Conservation (phyloP, 2,888 invertebrate genomes). For the Conomelus anceps region DNA sequence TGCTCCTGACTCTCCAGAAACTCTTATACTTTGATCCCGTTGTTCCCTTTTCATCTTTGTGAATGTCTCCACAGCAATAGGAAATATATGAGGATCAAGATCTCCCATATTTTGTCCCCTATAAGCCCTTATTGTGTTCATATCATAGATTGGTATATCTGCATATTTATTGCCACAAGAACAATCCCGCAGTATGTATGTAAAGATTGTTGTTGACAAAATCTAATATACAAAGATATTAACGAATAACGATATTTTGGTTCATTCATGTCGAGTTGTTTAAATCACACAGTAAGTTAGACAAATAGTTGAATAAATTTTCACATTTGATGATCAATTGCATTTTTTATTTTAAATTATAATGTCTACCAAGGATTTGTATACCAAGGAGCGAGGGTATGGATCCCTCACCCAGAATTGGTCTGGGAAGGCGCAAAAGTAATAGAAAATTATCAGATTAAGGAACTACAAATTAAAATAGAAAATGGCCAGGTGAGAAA, state of each 20-base stretch:
- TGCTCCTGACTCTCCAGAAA: constrained; percentile 95
- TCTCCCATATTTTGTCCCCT: constrained; percentile 91
- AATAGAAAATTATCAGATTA: constrained; percentile 66
- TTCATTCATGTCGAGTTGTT: too few species aligned
- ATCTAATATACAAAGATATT: constrained; percentile 84
- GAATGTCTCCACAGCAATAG: constrained; percentile 95
- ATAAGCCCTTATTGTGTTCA: constrained; percentile 91
- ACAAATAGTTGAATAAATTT: too few species aligned
- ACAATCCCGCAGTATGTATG: constrained; percentile 99
- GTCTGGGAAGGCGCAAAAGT: constrained; percentile 89
- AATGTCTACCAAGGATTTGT: too few species aligned
- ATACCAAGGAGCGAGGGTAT: constrained; percentile 88
- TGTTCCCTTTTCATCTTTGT: constrained; percentile 76
- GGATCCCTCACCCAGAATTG: constrained; percentile 78
- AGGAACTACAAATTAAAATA: constrained; percentile 53
- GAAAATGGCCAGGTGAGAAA: constrained; percentile 52
- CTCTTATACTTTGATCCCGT: constrained; percentile 77
- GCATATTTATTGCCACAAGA: constrained; percentile 97
- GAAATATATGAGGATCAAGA: constrained; percentile 97
- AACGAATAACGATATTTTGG: too few species aligned
- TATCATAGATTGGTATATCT: constrained; percentile 87
- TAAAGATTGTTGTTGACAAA: constrained; percentile 85
- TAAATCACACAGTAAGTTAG: too few species aligned
- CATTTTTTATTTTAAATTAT: too few species aligned
- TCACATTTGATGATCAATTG: too few species aligned